Conservation (phyloP, 1,140 invertebrate species). For the Arion vulgaris region DNA sequence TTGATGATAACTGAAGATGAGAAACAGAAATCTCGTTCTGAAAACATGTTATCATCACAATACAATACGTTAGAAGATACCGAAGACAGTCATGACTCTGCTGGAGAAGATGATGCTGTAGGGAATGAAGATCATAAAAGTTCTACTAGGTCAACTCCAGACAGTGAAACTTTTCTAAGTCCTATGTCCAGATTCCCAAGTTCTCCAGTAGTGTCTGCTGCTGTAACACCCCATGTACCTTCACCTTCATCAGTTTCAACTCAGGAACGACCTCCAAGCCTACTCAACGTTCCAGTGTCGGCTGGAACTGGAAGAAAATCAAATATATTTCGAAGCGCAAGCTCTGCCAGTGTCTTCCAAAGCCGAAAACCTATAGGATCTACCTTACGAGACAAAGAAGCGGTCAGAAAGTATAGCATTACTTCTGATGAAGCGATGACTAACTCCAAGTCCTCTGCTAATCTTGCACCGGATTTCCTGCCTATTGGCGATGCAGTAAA, state of each 20-base stretch:
- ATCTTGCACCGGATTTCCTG: constrained; percentile 56
- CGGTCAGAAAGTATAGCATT: constrained; percentile 58
- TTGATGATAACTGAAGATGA: constrained; percentile 32
- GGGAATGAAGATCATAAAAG: constrained; percentile 25
- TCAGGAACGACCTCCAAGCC: constrained; percentile 44
- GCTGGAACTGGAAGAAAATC: constrained; percentile 47
- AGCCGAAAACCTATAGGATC: constrained; percentile 45
- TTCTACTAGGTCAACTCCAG: constrained; percentile 32
- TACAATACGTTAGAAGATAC: constrained; percentile 38
- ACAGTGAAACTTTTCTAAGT: background rate
- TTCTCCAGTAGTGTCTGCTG: constrained; percentile 44
- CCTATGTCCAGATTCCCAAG: constrained; percentile 4
- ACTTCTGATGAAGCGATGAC: constrained; percentile 52
- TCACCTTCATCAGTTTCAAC: constrained; percentile 50
- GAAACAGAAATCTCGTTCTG: constrained; percentile 40
- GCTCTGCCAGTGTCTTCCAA: constrained; percentile 62
- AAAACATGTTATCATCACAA: constrained; percentile 37
- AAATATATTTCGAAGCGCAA: constrained; percentile 59
- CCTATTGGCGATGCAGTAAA: constrained; percentile 49
- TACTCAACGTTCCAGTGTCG: constrained; percentile 51
- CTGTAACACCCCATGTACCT: constrained; percentile 52
- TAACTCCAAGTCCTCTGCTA: constrained; percentile 40
- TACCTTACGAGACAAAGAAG: constrained; percentile 46
- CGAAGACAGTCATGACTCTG: constrained; percentile 39
- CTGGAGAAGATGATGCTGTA: constrained; percentile 46